Percentiles rank a stretch among this genome's conserved stretches.
These are phyloP conservation scores for Eristalis tenax DNA, from an alignment of 2,888 invertebrate species.

Conservation along the genomic window DNA sequence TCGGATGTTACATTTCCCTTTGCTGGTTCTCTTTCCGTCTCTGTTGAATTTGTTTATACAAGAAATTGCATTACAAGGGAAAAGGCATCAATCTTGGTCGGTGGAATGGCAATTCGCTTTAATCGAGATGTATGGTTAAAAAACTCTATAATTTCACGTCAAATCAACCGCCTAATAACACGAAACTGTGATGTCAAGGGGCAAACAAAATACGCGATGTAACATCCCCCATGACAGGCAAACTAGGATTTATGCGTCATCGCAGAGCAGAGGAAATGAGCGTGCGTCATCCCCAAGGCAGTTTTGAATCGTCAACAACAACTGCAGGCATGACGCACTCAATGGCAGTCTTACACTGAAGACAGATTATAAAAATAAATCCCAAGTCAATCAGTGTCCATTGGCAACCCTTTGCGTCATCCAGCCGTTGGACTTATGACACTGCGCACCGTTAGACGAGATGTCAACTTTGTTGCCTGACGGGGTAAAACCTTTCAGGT, in stretches of 20 bases:
- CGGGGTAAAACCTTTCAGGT: background rate
- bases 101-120: background rate
- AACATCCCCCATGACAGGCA: background rate
- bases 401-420: background rate
- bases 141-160: background rate
- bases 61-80: slow-evolving; percentile 22
- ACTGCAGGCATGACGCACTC: background rate
- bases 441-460: background rate
- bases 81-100: background rate
- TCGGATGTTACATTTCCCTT: slow-evolving; percentile 10
- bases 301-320: background rate
- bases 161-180: too few species aligned
- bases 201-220: background rate
- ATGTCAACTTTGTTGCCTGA: background rate
- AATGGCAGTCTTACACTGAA: background rate
- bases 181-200: too few species aligned
- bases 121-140: background rate
- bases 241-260: background rate
- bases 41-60: slow-evolving; percentile 4
- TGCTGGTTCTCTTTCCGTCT: background rate
- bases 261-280: background rate
- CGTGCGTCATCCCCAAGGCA: background rate
- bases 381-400: background rate
- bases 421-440: background rate
- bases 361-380: background rate